Evolutionary conservation across 2,797 vertebrate species (phyloP).

Genomic region (Gymnoscopelus braueri): DNA sequence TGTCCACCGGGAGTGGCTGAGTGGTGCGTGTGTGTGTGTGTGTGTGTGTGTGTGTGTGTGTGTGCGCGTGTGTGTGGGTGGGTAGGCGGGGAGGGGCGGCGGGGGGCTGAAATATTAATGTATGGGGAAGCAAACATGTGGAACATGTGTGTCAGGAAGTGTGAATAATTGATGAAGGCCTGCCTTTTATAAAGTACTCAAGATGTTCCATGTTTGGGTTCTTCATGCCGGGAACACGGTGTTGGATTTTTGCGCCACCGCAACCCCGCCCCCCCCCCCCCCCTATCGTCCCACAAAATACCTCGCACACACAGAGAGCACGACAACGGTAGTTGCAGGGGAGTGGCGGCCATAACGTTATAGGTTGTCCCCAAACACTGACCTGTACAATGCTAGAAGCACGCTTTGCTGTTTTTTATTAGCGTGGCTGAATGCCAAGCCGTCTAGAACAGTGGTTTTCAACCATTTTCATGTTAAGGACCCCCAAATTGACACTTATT

Average conservation of each 20-base stretch:
- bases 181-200: constrained; percentile 70
- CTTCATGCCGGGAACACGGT: constrained; percentile 55
- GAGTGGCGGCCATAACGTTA: constrained; percentile 3
- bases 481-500: no score
- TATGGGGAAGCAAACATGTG: constrained; percentile 72
- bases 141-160: constrained; percentile 70
- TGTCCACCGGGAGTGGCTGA: constrained; percentile 64
- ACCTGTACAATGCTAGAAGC: no score
- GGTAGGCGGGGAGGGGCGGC: constrained; percentile 7
- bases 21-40: constrained; percentile 11
- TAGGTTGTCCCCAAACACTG: no score
- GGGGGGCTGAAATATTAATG: constrained; percentile 80
- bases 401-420: no score
- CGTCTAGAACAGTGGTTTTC: no score
- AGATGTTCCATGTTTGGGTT: constrained; percentile 62
- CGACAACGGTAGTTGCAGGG: background rate
- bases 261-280: background rate
- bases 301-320: background rate
- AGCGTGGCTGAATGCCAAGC: no score
- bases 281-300: background rate
- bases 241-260: constrained; percentile 15
- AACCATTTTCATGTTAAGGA: no score
- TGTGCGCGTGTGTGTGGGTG: background rate
- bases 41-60: no score
- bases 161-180: constrained; percentile 80